These are phyloP conservation scores for Lissonota sp. DNA, from an alignment of 2,888 invertebrate species.

Conservation along the genomic window DNA sequence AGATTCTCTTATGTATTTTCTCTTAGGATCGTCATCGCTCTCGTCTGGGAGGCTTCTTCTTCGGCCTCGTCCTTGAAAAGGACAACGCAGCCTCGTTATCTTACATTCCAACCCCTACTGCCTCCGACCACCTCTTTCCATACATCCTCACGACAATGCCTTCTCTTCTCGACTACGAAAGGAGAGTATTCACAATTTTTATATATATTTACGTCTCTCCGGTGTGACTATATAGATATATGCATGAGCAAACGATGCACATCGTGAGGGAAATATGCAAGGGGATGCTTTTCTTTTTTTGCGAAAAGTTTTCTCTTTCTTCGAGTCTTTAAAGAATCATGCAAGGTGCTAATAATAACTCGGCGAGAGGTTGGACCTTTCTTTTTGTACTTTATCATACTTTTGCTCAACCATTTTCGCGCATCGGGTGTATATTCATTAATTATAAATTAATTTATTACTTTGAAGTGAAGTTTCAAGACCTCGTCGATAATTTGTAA, in stretches of 20 bases:
- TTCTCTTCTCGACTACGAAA: slow-evolving; percentile 32
- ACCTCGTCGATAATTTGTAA: no score
- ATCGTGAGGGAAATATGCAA: slow-evolving; percentile 3
- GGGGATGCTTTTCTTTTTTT: slow-evolving; percentile 19
- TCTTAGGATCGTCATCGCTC: slow-evolving; percentile 44
- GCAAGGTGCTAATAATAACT: slow-evolving; percentile 75
- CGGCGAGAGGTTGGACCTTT: slow-evolving; percentile 27
- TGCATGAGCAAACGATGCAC: background rate
- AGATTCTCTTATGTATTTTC: slow-evolving; percentile 57
- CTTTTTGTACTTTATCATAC: slow-evolving; percentile 34
- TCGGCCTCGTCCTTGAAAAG: slow-evolving; percentile 47
- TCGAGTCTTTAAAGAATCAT: slow-evolving; percentile 72
- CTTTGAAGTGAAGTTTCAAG: no score
- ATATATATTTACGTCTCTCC: slow-evolving; percentile 16
- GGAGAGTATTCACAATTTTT: background rate
- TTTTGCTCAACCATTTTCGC: slow-evolving; percentile 24
- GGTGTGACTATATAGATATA: slow-evolving; percentile 7
- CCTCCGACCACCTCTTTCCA: slow-evolving; percentile 35
- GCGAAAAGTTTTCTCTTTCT: slow-evolving; percentile 28
- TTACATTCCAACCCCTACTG: slow-evolving; percentile 57
- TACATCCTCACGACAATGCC: slow-evolving; percentile 18
- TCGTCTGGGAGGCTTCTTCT: slow-evolving; percentile 41
- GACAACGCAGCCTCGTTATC: slow-evolving; percentile 74
- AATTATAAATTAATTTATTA: background rate
- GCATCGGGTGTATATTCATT: background rate